phyloP scores from a whole-genome alignment of 1,140 invertebrate species.

The Andricus grossulariae region DNA sequence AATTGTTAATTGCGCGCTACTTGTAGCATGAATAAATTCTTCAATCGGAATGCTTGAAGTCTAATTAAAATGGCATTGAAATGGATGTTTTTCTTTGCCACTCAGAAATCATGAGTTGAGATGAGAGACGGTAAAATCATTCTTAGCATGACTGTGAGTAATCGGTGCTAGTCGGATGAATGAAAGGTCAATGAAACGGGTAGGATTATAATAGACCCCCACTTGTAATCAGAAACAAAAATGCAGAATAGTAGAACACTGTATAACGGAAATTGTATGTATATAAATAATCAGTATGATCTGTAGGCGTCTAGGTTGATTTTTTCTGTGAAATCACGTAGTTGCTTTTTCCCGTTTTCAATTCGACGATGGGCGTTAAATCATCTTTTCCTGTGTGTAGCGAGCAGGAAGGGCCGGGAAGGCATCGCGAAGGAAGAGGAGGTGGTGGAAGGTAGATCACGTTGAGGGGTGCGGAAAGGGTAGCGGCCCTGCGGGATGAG shows the following conservation, averaged over 20 bases:
- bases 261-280: no score
- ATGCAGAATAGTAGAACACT: no score
- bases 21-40: neutral
- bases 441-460: constrained; percentile 11
- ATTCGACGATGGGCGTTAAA: neutral
- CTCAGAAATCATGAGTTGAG: neutral
- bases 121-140: neutral
- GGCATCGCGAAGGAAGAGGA: neutral
- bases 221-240: no score
- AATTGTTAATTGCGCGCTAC: neutral
- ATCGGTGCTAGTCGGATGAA: neutral
- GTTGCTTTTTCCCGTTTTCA: constrained; percentile 2
- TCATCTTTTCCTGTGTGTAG: constrained; percentile 22
- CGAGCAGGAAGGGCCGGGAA: neutral
- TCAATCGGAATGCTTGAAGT: neutral
- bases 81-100: neutral
- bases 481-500: constrained; percentile 56
- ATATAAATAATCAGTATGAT: no score
- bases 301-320: no score
- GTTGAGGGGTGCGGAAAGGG: constrained; percentile 42
- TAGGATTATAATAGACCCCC: neutral
- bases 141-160: constrained; percentile 10
- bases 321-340: neutral
- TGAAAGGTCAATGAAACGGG: constrained; percentile 21
- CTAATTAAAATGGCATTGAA: constrained; percentile 16